Base-by-base conservation (phyloP, 2,888 invertebrate species). In the Callyntrura guangdongensis region DNA sequence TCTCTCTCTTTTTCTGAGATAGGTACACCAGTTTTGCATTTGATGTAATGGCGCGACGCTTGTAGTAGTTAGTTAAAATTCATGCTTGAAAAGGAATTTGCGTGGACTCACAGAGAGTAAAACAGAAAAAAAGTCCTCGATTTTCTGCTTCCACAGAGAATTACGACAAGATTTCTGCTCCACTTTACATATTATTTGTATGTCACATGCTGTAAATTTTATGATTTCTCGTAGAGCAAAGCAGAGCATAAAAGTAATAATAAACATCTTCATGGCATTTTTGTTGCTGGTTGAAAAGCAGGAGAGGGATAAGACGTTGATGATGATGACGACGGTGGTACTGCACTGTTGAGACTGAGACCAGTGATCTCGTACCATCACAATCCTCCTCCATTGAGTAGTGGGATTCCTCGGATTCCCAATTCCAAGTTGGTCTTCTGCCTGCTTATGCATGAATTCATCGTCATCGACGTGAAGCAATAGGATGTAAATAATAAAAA, bases 201-300 rank as follows among this genome's bases (percentile, higher is more conserved):
- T 77, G 77, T 77, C 77, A 77, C 77, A 77, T 77, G 77, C 77
- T 77, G 77, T 22, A 53, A 77, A 77, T 77, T 77, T 77, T 77
- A 77, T 77, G 77, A 77, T 77, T 53, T 77, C 77, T 49, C 77
- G 53, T 49, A 53, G 53, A 77, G 77, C 49, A 77, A 77, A 45
- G 14, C 53, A 47, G 49, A 47, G 72, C 72, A 74, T 74, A 74
- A 56, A 77, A 77, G 53, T 56, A 53, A 53, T 56, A 53, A 53
- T 53, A 77, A 77, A 56, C 49, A 77, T 77, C 77, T 2, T 53
- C 53, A n/a, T 56, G 25, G 27, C 49, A 53, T 77, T 53, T 53
- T 74, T 56, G 12, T 12, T 72, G 45, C 1, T 72, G 12, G 77
- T 20, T 77, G 22, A 49, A 25, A 77, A 3, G 74, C 17, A 49